A percentile compares a stretch with the other conserved stretches of the same genome.
phyloP scores from a whole-genome alignment of 2,797 vertebrate species.

The Betta splendens region DNA sequence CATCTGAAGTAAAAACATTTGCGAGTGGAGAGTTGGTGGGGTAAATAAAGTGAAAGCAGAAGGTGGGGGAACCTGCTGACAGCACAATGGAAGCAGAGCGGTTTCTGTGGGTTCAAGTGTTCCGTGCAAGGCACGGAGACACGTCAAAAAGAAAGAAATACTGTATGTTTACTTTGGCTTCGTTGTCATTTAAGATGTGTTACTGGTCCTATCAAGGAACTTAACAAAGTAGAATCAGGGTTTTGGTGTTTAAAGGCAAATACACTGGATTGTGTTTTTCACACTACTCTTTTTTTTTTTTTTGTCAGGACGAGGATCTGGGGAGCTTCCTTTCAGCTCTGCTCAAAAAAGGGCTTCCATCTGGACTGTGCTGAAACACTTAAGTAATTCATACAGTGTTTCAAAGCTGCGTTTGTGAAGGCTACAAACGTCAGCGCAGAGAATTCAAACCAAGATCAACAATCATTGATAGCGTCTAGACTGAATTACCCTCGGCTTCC shows the following conservation, averaged over 20 bases:
- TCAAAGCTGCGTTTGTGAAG: slow-evolving; percentile 3
- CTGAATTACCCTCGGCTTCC: not conserved
- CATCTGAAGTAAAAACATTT: not conserved
- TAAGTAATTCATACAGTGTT: not conserved
- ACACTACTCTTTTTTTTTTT: too few species aligned
- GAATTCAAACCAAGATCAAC: not conserved
- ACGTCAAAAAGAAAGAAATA: not conserved
- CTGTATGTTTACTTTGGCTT: not conserved
- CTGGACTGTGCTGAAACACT: slow-evolving; percentile 71
- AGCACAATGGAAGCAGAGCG: slow-evolving; percentile 6
- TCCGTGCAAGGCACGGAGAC: not conserved
- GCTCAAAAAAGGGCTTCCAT: slow-evolving; percentile 93
- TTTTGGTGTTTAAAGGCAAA: too few species aligned
- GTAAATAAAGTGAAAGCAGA: slow-evolving; percentile 10
- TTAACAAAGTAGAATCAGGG: too few species aligned
- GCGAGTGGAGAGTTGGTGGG: slow-evolving; percentile 37
- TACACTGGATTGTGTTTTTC: too few species aligned
- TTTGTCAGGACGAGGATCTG: slow-evolving; percentile 91
- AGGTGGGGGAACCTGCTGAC: slow-evolving; percentile 9
- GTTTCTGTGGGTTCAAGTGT: slow-evolving; percentile 25
- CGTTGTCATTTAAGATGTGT: not conserved
- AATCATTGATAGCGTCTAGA: not conserved
- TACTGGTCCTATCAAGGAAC: too few species aligned
- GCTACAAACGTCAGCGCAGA: not conserved
- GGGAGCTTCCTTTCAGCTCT: slow-evolving; percentile 93